Evolutionary conservation across 2,797 vertebrate species (phyloP), one percentile per base, ranked within the genome.

Genomic region (Argyrosomus regius): DNA sequence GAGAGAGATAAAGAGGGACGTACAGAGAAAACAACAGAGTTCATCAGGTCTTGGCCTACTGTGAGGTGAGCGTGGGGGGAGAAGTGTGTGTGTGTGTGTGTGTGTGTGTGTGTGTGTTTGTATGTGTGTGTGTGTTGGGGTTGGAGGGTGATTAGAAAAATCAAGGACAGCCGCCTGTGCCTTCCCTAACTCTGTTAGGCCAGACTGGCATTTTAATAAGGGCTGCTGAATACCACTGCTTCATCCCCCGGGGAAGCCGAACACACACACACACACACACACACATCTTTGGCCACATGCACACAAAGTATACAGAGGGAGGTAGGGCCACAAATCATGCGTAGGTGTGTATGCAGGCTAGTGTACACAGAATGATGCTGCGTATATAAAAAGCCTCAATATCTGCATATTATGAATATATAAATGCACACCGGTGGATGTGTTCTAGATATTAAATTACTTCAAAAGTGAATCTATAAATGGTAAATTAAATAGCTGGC

Each of bases 121-220:
- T 77, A 43, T 75, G 64, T 75, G 60, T 67, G 65, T 82, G 79
- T 58, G 72, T 75, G 48, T 68, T 62, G 66, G 43, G 66, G 73
- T 81, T 83, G 82, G 74, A 82, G 86, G 84, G 83, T 87, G 90
- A 90, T 90, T 87, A 85, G 89, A 88, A 89, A 88, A 92, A 89
- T 87, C 88, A 92, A 91, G 90, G 91, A 91, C 86, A 87, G 87
- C 80, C 83, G 88, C 85, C 82, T 89, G 84, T 87, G 89, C 80
- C 82, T 91, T 89, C 79, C 73, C 75, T 83, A 89, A 91, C 92
- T 92, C 88, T 85, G 91, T 93, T 92, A 91, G 93, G 89, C 89
- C 86, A 87, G 93, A 93, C 93, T 93, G 88, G 95, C 93, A 95
- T 96, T 92, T 94, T 95, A 96, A 96, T 95, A 90, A 95, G 94